phyloP scores from a whole-genome alignment of 2,113 vertebrate genomes.

The Garra rufa region DNA sequence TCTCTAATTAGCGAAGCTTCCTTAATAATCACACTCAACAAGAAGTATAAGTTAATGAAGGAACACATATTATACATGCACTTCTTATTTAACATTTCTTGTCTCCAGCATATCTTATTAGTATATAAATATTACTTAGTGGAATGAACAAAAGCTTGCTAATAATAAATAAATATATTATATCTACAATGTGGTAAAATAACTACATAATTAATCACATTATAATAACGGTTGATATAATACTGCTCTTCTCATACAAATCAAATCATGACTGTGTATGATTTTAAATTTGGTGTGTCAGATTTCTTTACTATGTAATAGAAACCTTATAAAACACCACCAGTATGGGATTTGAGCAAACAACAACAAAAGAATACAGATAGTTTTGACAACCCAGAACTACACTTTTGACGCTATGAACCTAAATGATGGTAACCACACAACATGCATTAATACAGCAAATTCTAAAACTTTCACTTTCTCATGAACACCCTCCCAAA shows the following conservation, averaged over 20 bases:
- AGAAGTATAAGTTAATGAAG: background rate
- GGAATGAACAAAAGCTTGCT: background rate
- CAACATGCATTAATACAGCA: background rate
- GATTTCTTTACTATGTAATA: accelerated
- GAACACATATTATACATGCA: background rate
- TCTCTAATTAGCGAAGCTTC: background rate
- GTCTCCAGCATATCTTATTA: background rate
- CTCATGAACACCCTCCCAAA: background rate
- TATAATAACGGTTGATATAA: too few relatives aligned
- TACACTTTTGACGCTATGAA: background rate
- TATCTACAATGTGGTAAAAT: too few relatives aligned
- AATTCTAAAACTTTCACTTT: background rate
- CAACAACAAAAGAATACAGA: too few relatives aligned
- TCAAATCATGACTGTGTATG: background rate
- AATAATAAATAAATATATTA: background rate
- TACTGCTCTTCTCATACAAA: too few relatives aligned
- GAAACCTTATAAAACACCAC: background rate
- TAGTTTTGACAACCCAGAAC: background rate
- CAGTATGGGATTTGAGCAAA: background rate
- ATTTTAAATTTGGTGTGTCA: background rate
- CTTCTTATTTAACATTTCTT: background rate
- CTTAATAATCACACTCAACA: background rate
- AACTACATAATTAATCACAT: too few relatives aligned
- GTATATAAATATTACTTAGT: background rate
- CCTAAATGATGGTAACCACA: background rate